Conservation (phyloP, 1,140 invertebrate genomes). For the Magallana ariakensis region DNA sequence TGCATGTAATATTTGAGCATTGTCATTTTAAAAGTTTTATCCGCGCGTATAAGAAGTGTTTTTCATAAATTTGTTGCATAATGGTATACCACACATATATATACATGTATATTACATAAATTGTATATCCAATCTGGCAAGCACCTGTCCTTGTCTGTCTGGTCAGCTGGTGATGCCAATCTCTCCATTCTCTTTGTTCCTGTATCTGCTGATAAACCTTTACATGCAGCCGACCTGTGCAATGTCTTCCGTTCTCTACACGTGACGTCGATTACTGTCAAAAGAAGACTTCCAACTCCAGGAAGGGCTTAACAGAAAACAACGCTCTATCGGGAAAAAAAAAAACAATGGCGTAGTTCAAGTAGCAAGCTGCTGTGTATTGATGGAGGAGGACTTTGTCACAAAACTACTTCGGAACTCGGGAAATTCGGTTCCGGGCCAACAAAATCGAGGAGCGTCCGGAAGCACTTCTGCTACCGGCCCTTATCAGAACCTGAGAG, state of each 20-base stretch:
- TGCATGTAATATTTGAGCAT: too few species aligned
- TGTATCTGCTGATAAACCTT: neutral
- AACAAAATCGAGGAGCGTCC: neutral
- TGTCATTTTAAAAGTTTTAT: too few species aligned
- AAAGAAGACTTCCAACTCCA: too few species aligned
- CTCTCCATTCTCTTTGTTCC: neutral
- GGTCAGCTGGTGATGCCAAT: neutral
- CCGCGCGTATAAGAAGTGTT: too few species aligned
- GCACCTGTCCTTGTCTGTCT: too few species aligned
- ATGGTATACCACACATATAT: too few species aligned
- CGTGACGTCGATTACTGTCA: neutral
- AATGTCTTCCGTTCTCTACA: neutral
- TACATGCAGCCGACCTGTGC: neutral
- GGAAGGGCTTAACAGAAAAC: neutral
- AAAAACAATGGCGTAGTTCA: too few species aligned
- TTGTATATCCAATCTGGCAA: too few species aligned
- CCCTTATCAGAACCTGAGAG: neutral
- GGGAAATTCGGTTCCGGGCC: neutral
- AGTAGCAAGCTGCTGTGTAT: neutral
- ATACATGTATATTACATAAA: too few species aligned
- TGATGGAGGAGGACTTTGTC: conserved; percentile 20
- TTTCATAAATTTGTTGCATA: too few species aligned
- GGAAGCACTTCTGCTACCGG: neutral
- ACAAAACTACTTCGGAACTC: neutral
- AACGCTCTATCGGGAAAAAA: neutral